A percentile compares a stretch with the other conserved stretches of the same genome.
These are phyloP conservation scores for Cephalopterus ornatus DNA, from an alignment of 2,113 vertebrate genomes.

Conservation along the genomic window DNA sequence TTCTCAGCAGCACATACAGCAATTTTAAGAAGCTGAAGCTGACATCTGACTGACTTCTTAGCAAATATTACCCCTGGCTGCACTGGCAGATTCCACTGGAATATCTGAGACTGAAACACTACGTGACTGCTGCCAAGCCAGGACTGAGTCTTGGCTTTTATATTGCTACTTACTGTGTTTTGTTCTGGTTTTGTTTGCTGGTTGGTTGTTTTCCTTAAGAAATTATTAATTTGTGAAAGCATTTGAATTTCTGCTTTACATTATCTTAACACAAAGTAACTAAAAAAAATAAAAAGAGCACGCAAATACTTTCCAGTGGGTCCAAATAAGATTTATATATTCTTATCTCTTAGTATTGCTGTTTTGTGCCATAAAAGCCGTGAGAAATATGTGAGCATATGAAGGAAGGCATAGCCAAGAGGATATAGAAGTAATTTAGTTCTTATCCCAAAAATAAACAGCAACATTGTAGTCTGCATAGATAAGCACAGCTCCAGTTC, in stretches of 20 bases:
- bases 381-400: slow-evolving; percentile 1
- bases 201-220: background rate
- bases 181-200: background rate
- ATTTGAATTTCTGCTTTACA: background rate
- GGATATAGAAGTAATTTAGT: slow-evolving; percentile 27
- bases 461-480: background rate
- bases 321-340: background rate
- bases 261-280: background rate
- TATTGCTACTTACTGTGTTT: background rate
- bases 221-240: background rate
- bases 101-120: slow-evolving; percentile 17
- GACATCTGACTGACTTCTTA: slow-evolving; percentile 51
- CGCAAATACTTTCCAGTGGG: background rate
- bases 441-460: slow-evolving; percentile 51
- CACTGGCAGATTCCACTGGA: slow-evolving; percentile 8
- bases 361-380: background rate
- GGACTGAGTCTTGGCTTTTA: background rate
- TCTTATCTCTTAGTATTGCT: background rate
- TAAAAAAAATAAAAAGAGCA: background rate
- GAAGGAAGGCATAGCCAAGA: slow-evolving; percentile 3
- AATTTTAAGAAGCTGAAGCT: slow-evolving; percentile 30
- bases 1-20: background rate
- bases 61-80: slow-evolving; percentile 55
- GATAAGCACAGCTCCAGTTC: background rate
- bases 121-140: slow-evolving; percentile 42